Conservation (phyloP, 2,797 vertebrate species). For the Gymnoscopelus braueri region DNA sequence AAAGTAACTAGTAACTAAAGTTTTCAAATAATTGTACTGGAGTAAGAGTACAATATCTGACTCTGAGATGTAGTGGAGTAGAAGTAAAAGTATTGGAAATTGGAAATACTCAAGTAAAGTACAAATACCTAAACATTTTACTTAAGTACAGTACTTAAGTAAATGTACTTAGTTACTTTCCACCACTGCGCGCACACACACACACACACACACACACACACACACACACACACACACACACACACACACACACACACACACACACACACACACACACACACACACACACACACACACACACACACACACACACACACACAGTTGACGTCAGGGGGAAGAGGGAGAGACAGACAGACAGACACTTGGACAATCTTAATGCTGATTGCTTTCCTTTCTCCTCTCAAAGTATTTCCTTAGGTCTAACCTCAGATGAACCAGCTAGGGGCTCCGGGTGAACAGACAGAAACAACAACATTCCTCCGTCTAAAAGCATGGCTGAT, state of each 20-base stretch:
- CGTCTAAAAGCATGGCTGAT: not conserved
- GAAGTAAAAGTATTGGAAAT: no score
- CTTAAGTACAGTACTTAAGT: no score
- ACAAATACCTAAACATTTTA: no score
- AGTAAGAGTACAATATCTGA: no score
- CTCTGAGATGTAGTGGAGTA: no score
- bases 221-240: slow-evolving; percentile 9
- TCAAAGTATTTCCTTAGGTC: slow-evolving; percentile 31
- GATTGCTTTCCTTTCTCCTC: slow-evolving; percentile 25
- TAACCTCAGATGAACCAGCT: slow-evolving; percentile 12
- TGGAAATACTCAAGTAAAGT: no score
- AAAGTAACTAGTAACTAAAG: no score
- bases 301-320: not conserved
- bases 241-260: no score
- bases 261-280: slow-evolving; percentile 31
- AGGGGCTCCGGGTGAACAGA: slow-evolving; percentile 2
- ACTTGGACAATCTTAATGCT: slow-evolving; percentile 43
- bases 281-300: slow-evolving; percentile 42
- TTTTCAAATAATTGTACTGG: no score
- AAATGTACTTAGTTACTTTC: no score
- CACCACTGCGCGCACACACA: no score
- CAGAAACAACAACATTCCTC: not conserved
- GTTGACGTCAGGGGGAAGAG: slow-evolving; percentile 38
- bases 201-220: slow-evolving; percentile 7
- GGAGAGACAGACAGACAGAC: slow-evolving; percentile 36